phyloP scores from a whole-genome alignment of 2,888 invertebrate genomes.

The Mimas tiliae region DNA sequence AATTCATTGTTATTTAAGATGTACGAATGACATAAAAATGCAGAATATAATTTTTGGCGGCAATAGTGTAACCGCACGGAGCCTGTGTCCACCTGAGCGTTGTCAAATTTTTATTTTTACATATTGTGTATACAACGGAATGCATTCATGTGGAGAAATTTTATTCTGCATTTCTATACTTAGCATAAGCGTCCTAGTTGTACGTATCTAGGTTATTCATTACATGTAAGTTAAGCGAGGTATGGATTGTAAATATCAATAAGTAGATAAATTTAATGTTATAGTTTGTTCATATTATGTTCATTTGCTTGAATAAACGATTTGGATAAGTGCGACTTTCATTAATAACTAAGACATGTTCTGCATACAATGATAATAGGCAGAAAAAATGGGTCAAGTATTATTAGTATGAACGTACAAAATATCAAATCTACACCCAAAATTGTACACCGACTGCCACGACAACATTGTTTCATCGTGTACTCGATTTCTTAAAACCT shows the following conservation, averaged over 20 bases:
- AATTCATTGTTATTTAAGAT: slow-evolving; percentile 64
- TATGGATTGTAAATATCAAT: slow-evolving; percentile 83
- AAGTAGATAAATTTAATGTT: slow-evolving; percentile 85
- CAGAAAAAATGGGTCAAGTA: slow-evolving; percentile 24
- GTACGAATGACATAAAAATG: slow-evolving; percentile 69
- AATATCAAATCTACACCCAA: slow-evolving; percentile 6
- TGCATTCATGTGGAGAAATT: slow-evolving; percentile 47
- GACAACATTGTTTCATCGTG: slow-evolving; percentile 15
- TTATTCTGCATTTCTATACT: slow-evolving; percentile 72
- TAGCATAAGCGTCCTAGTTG: slow-evolving; percentile 73
- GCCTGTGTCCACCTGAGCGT: slow-evolving; percentile 37
- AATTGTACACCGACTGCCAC: not conserved
- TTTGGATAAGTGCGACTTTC: slow-evolving; percentile 76
- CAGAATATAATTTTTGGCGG: slow-evolving; percentile 68
- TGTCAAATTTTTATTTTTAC: slow-evolving; percentile 44
- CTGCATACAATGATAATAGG: slow-evolving; percentile 18
- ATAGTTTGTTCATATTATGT: slow-evolving; percentile 84
- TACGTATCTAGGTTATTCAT: slow-evolving; percentile 71
- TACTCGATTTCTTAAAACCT: not conserved
- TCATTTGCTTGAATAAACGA: slow-evolving; percentile 85
- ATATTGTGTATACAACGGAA: slow-evolving; percentile 29
- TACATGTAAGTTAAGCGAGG: slow-evolving; percentile 71
- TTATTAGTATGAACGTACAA: slow-evolving; percentile 2
- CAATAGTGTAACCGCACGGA: slow-evolving; percentile 39
- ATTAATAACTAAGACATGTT: slow-evolving; percentile 3